Evolutionary conservation across 2,888 invertebrate genomes (phyloP).

Genomic region (Nasonovia ribisnigri): DNA sequence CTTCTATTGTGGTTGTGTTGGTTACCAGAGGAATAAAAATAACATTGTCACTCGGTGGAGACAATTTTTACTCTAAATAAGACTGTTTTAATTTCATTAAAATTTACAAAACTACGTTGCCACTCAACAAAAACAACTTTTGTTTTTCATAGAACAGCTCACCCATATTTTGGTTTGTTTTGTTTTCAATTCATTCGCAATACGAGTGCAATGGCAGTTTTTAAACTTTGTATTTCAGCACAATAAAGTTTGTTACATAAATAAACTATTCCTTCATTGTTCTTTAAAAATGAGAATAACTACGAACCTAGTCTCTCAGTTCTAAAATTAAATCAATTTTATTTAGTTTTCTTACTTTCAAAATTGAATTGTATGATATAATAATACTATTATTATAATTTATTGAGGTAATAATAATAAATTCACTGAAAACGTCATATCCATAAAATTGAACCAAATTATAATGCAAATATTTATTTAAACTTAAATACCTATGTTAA

Average conservation of each 20-base stretch:
- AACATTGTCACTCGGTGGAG: neutral
- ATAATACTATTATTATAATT: neutral
- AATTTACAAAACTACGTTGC: slow-evolving; percentile 29
- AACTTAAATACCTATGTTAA: neutral
- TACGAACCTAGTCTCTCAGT: neutral
- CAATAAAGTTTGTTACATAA: slow-evolving; percentile 30
- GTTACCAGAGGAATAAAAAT: slow-evolving; percentile 3
- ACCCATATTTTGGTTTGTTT: slow-evolving; percentile 14
- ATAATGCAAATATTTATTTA: neutral
- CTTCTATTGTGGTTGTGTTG: neutral
- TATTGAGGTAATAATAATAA: neutral
- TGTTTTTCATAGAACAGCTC: slow-evolving; percentile 28
- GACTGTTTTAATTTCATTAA: slow-evolving; percentile 43
- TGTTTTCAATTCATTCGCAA: slow-evolving; percentile 20
- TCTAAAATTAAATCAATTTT: neutral
- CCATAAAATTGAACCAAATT: neutral
- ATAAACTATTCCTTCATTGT: slow-evolving; percentile 15
- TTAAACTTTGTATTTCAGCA: slow-evolving; percentile 29
- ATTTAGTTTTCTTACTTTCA: neutral
- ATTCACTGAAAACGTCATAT: neutral
- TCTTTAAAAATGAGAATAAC: neutral
- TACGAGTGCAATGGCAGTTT: slow-evolving; percentile 14
- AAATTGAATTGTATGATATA: neutral
- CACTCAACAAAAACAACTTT: slow-evolving; percentile 30
- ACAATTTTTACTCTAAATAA: slow-evolving; percentile 27